Conservation (phyloP, 2,888 invertebrate species). For the Onthophagus sagittarius region DNA sequence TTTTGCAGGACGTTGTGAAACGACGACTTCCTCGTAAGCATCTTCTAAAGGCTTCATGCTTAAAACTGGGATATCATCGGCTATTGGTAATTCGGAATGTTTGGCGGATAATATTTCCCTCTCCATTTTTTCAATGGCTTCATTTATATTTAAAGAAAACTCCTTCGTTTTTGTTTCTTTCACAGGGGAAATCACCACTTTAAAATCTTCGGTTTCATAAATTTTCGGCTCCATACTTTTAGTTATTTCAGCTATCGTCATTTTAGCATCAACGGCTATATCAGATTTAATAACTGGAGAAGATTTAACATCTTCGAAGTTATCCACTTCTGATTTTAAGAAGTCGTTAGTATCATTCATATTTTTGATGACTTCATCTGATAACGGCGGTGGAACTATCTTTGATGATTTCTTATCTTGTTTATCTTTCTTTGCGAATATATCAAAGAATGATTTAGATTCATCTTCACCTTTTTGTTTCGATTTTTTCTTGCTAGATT, state of each 20-base stretch:
- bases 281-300: slow-evolving; percentile 16
- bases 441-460: slow-evolving; percentile 27
- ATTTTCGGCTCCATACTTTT: slow-evolving; percentile 27
- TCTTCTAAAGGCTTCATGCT: slow-evolving; percentile 36
- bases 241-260: slow-evolving; percentile 20
- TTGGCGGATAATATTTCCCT: slow-evolving; percentile 36
- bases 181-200: slow-evolving; percentile 39
- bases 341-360: slow-evolving; percentile 18
- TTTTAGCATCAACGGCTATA: slow-evolving; percentile 17
- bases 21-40: slow-evolving; percentile 30
- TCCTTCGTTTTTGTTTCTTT: slow-evolving; percentile 38
- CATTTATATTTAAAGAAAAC: slow-evolving; percentile 30
- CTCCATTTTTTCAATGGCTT: slow-evolving; percentile 13
- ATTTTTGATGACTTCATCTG: slow-evolving; percentile 6
- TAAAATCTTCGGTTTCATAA: slow-evolving; percentile 42
- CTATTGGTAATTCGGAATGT: slow-evolving; percentile 34
- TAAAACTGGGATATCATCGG: slow-evolving; percentile 29
- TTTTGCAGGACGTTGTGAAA: slow-evolving; percentile 16
- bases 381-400: slow-evolving; percentile 5
- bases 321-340: slow-evolving; percentile 17
- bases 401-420: slow-evolving; percentile 19
- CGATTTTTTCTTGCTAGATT: slow-evolving; percentile 18
- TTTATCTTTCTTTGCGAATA: slow-evolving; percentile 31
- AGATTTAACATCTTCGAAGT: slow-evolving; percentile 19
- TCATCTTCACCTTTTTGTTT: slow-evolving; percentile 23